These are phyloP conservation scores for Cryptotis parvus DNA, from an alignment of 2,113 vertebrate species.

Conservation along the genomic window DNA sequence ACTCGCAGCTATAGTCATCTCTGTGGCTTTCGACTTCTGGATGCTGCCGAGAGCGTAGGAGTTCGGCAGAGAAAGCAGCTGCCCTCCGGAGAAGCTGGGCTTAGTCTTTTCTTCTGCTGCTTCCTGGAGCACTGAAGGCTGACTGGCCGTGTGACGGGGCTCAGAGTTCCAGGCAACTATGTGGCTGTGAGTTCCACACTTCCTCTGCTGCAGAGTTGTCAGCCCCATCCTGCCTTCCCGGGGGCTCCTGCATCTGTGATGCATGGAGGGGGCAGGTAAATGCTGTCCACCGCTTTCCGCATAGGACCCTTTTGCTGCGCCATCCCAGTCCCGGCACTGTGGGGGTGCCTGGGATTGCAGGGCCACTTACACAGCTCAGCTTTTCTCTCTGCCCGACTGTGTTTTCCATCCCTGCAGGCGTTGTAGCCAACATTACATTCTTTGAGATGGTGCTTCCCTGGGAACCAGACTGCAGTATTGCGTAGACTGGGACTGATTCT, in stretches of 20 bases:
- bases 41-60: accelerated
- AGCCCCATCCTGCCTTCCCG: not conserved
- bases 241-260: not conserved
- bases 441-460: not conserved
- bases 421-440: accelerated
- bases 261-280: not conserved
- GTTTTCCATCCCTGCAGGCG: accelerated
- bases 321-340: no score
- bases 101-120: not conserved
- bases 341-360: not conserved
- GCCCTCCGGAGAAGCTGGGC: not conserved
- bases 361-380: accelerated
- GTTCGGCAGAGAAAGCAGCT: no score
- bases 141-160: no score
- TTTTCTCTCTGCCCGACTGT: not conserved
- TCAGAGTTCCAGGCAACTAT: not conserved
- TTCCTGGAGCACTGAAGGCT: not conserved
- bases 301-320: accelerated
- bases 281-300: not conserved
- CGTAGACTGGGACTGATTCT: not conserved
- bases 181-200: not conserved
- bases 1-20: accelerated
- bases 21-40: not conserved
- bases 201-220: not conserved
- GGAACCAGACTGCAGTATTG: accelerated